A percentile compares a stretch with the other conserved stretches of the same genome.
phyloP scores from a whole-genome alignment of 2,888 invertebrate genomes.

The Gymnoscelis rufifasciata region DNA sequence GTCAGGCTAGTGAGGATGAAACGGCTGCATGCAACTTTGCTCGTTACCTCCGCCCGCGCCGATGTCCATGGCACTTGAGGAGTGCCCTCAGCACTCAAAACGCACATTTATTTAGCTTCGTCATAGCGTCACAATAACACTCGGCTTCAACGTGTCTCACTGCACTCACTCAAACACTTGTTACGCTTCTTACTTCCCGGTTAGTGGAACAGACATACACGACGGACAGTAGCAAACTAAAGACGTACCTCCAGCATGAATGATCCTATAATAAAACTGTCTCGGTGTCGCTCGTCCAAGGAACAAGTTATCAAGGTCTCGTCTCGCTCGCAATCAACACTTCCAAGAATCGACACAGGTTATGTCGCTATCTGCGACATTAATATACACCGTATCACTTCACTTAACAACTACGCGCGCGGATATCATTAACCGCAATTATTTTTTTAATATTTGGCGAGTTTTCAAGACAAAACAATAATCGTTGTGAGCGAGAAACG shows the following conservation, averaged over 20 bases:
- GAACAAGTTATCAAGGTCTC: slow-evolving; percentile 80
- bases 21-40: slow-evolving; percentile 60
- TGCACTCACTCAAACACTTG: slow-evolving; percentile 59
- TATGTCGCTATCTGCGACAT: slow-evolving; percentile 50
- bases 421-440: background rate
- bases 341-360: slow-evolving; percentile 72
- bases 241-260: slow-evolving; percentile 78
- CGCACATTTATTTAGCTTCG: slow-evolving; percentile 65
- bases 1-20: slow-evolving; percentile 41
- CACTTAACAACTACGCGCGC: slow-evolving; percentile 2
- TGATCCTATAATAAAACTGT: slow-evolving; percentile 71
- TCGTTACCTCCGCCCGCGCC: slow-evolving; percentile 69
- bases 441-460: background rate
- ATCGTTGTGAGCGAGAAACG: background rate
- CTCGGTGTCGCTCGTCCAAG: slow-evolving; percentile 71
- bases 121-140: slow-evolving; percentile 59
- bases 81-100: slow-evolving; percentile 57
- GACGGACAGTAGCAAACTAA: slow-evolving; percentile 60
- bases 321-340: slow-evolving; percentile 53
- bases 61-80: slow-evolving; percentile 67
- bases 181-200: slow-evolving; percentile 43
- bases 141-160: slow-evolving; percentile 52
- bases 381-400: slow-evolving; percentile 26
- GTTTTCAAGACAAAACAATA: background rate
- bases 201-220: slow-evolving; percentile 33